Conservation (phyloP, 2,797 vertebrate species). For the Poecile montanus region DNA sequence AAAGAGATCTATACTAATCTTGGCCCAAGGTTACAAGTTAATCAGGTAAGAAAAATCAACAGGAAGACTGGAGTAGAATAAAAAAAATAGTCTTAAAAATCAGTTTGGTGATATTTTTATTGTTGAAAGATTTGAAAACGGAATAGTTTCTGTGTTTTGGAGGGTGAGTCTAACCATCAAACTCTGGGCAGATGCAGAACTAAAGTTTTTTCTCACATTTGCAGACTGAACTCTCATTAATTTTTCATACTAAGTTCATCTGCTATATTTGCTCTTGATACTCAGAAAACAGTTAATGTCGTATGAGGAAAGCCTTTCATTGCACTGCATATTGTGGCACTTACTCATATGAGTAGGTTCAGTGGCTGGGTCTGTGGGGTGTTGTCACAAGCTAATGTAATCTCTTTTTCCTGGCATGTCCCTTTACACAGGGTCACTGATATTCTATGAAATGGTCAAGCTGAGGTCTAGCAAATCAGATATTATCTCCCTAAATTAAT, state of each 20-base stretch:
- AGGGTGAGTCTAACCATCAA: background rate
- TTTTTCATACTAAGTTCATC: background rate
- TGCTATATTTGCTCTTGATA: background rate
- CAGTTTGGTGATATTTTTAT: background rate
- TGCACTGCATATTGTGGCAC: background rate
- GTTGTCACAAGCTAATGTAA: background rate
- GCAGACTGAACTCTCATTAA: background rate
- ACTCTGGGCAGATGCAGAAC: background rate
- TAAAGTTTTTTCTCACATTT: background rate
- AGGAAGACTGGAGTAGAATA: background rate
- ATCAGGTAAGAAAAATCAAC: constrained; percentile 85
- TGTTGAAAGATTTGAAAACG: background rate
- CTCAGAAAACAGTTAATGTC: background rate
- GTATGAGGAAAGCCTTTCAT: background rate
- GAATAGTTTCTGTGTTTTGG: background rate
- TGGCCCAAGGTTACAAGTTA: constrained; percentile 97
- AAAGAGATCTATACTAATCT: constrained; percentile 99
- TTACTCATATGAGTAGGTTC: background rate
- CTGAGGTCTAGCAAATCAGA: background rate
- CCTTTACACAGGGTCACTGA: background rate
- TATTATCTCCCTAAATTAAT: background rate
- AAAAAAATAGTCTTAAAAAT: background rate
- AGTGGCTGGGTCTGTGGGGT: background rate
- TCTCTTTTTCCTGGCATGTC: background rate
- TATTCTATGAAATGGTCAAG: background rate